phyloP scores from a whole-genome alignment of 2,113 vertebrate species.

The Diadophis punctatus region DNA sequence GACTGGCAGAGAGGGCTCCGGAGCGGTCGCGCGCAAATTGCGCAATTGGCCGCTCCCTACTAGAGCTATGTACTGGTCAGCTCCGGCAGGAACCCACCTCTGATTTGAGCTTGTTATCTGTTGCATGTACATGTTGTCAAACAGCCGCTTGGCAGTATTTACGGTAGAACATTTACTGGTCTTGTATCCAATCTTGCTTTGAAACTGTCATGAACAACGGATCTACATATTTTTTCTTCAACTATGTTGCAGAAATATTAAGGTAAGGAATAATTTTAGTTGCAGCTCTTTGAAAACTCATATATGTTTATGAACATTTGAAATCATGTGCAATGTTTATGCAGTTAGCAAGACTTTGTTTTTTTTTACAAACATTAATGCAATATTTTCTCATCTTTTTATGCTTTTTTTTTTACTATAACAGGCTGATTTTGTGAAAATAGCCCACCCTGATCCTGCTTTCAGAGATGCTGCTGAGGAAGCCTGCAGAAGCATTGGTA shows the following conservation, averaged over 20 bases:
- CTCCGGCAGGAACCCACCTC: too few relatives aligned
- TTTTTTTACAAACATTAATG: background rate
- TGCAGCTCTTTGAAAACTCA: background rate
- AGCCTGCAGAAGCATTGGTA: constrained; percentile 87
- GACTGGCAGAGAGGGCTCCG: too few relatives aligned
- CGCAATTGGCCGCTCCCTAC: too few relatives aligned
- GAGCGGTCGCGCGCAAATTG: too few relatives aligned
- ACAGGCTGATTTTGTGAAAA: constrained; percentile 95
- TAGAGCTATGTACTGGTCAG: too few relatives aligned
- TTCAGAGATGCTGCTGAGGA: constrained; percentile 92
- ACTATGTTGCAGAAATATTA: background rate
- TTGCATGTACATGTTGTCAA: background rate
- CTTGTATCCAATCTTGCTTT: background rate
- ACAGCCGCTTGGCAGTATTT: background rate
- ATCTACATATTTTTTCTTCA: background rate
- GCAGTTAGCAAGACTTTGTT: background rate
- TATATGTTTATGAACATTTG: background rate
- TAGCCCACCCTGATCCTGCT: constrained; percentile 85
- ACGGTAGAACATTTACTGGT: background rate
- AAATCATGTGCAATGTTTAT: background rate
- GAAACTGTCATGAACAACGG: background rate
- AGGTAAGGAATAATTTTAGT: background rate
- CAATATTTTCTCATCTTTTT: constrained; percentile 9
- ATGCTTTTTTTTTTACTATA: background rate
- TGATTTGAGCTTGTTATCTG: too few relatives aligned